A percentile compares a stretch with the other conserved stretches of the same genome.
Evolutionary conservation across 2,797 vertebrate species (phyloP).

Genomic region (Fundulus diaphanus): DNA sequence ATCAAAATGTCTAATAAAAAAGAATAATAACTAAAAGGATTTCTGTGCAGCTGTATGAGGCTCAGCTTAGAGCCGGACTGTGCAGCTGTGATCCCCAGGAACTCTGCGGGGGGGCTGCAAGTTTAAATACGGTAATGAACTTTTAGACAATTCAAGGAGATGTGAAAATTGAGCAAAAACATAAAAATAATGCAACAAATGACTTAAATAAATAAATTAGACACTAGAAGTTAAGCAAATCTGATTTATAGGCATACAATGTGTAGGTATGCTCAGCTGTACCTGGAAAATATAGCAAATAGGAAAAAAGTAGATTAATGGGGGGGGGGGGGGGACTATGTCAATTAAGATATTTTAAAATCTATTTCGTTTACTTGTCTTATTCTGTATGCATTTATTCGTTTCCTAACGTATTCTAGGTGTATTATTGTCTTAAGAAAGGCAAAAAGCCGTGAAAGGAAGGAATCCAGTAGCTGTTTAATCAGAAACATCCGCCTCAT

Average conservation of each 20-base stretch:
- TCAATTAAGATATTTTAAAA: background rate
- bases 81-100: background rate
- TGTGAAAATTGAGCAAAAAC: background rate
- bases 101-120: background rate
- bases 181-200: background rate
- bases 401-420: background rate
- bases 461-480: constrained; percentile 1
- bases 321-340: too few relatives aligned
- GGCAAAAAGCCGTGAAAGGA: background rate
- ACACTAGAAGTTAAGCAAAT: background rate
- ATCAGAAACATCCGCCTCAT: constrained; percentile 14
- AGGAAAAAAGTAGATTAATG: background rate
- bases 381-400: background rate
- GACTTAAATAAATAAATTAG: background rate
- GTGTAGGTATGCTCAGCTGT: background rate
- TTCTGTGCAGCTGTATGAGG: background rate
- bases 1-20: too few relatives aligned
- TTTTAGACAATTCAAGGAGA: background rate
- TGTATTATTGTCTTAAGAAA: background rate
- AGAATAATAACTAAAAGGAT: too few relatives aligned
- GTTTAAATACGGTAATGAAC: background rate
- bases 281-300: background rate
- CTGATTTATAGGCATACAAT: background rate
- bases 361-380: background rate
- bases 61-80: background rate